These are phyloP conservation scores for Cyclura pinguis DNA, from an alignment of 2,797 vertebrate species.

Conservation along the genomic window DNA sequence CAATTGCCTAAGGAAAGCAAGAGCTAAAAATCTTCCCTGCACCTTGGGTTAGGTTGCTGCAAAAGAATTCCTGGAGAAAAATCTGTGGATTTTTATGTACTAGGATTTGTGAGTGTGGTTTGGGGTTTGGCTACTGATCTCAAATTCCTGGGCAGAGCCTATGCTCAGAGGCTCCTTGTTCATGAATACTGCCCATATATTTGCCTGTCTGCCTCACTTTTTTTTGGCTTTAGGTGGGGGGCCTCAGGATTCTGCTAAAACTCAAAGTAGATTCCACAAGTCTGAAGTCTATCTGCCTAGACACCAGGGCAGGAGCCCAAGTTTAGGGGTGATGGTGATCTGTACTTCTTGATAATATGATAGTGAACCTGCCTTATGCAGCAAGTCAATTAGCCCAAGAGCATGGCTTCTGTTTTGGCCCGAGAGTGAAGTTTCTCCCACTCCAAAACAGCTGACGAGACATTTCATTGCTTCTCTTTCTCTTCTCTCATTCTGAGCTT, in stretches of 20 bases:
- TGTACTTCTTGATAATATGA: rapidly evolving
- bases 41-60: background rate
- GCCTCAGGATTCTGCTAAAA: background rate
- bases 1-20: too few relatives aligned
- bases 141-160: background rate
- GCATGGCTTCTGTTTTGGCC: background rate
- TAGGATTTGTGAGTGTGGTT: background rate
- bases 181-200: background rate
- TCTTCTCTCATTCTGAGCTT: background rate
- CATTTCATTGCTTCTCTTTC: rapidly evolving
- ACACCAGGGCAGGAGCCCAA: background rate
- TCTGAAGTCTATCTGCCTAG: background rate
- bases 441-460: background rate
- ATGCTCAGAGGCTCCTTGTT: background rate
- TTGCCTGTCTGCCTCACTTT: background rate
- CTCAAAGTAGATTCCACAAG: background rate
- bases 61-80: background rate
- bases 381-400: background rate
- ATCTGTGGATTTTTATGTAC: background rate
- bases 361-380: background rate
- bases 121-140: background rate
- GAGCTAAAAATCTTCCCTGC: too few relatives aligned
- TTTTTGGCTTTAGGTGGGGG: background rate
- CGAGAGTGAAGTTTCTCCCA: background rate
- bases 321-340: background rate